Percentiles rank a stretch among this genome's conserved stretches.
phyloP scores from a whole-genome alignment of 2,113 vertebrate species.

The Vombatus ursinus region DNA sequence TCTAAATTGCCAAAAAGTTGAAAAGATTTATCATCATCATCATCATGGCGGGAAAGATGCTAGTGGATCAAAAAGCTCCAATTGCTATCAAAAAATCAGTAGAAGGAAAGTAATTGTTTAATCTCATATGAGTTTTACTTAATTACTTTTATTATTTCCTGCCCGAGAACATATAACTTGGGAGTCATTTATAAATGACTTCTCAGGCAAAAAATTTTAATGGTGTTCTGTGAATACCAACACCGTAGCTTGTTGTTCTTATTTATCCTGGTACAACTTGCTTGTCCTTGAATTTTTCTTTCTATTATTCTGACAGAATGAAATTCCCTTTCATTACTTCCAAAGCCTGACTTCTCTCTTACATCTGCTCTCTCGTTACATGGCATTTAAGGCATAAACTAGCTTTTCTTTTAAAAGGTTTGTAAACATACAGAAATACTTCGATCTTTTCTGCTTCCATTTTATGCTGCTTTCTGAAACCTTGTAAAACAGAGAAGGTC shows the following conservation, averaged over 20 bases:
- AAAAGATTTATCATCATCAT: not conserved
- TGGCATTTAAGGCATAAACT: not conserved
- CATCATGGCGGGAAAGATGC: not conserved
- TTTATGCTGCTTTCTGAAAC: constrained; percentile 21
- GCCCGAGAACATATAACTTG: not conserved
- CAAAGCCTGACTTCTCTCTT: constrained; percentile 53
- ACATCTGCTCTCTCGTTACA: constrained; percentile 40
- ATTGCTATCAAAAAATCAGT: not conserved
- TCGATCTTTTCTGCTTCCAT: not conserved
- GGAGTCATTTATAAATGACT: not conserved
- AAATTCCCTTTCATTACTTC: constrained; percentile 64
- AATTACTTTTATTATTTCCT: not conserved
- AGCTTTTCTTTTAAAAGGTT: constrained; percentile 28
- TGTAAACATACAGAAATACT: not conserved
- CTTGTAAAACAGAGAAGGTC: not conserved
- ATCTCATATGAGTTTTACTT: not conserved
- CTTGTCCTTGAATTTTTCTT: constrained; percentile 27
- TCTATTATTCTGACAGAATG: constrained; percentile 62
- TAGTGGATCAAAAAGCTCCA: not conserved
- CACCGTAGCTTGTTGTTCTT: constrained; percentile 43
- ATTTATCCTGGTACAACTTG: constrained; percentile 34
- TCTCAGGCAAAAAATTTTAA: not conserved
- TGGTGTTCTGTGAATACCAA: constrained; percentile 1
- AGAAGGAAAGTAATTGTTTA: not conserved
- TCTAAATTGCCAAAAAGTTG: not conserved